Evolutionary conservation across 1,140 invertebrate genomes (phyloP), one percentile per base, ranked within the genome.

Genomic region (Eulimnadia texana): DNA sequence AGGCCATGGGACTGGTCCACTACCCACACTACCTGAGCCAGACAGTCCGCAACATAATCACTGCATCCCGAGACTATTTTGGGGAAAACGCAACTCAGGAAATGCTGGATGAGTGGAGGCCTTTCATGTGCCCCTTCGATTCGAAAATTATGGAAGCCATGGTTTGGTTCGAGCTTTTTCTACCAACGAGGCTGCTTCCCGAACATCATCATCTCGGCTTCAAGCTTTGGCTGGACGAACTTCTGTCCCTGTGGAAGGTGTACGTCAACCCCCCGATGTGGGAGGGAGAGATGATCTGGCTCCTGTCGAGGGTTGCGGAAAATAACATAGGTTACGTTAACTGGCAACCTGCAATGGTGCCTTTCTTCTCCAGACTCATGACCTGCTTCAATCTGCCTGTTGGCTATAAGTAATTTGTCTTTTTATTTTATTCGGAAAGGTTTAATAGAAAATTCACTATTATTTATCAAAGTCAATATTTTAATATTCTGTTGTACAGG

Each of bases 261-360:
- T 88, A 82, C 71, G 80, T 84, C 65, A 90, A 86, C 72, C 73
- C 78, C 11, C 78, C 79, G 2, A 69, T 72, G 19, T 90, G 86
- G 79, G 84, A 90, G 73, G 73, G 76, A 82, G 76, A 81, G 62
- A 75, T 93, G 65, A 80, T 89, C 70, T 76, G 75, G 61, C 71
- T 93, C 33, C 83, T 94, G 69, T 78, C 85, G 1, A 78, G 80
- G 61, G 70, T 93, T 3, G 84, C 90, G 1, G 74, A 75, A 61
- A 75, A 81, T 63, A 90, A 86, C 70, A 83, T 90, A 61, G 91
- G 92, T 0, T 83, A 84, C 49, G 84, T 96, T 58, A 83, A 96
- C 67, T 97, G 91, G 90, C 81, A 83, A 62, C 85, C 86, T 0
- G 79, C 90, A 68, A 77, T 90, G 29, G 82, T 88, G 0, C 74